A percentile compares a stretch with the other conserved stretches of the same genome.
These are phyloP conservation scores for Rhopalosiphum nymphaeae DNA, from an alignment of 2,888 invertebrate genomes.

Conservation along the genomic window DNA sequence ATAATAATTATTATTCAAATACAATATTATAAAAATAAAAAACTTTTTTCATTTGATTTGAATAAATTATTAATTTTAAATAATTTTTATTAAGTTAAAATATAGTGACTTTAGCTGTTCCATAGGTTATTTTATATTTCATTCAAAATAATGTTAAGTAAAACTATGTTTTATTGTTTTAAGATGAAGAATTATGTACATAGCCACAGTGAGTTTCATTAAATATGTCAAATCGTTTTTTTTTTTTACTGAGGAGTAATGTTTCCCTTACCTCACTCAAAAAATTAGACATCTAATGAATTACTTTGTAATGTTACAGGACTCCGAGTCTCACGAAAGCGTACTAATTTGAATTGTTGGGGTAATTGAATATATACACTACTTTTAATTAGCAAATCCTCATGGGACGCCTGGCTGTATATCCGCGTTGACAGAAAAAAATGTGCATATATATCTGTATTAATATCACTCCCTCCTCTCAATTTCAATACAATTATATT, in stretches of 20 bases:
- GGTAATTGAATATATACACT: background rate
- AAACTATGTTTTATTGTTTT: background rate
- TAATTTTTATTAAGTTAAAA: background rate
- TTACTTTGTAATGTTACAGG: conserved; percentile 14
- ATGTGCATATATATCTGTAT: background rate
- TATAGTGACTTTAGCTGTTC: background rate
- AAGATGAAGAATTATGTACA: background rate
- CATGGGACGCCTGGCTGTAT: background rate
- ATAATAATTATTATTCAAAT: background rate
- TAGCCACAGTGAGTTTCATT: background rate
- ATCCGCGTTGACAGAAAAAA: background rate
- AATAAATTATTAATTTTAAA: background rate
- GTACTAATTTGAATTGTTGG: background rate
- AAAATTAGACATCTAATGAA: background rate
- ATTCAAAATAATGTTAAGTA: background rate
- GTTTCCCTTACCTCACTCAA: background rate
- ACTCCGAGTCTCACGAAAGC: background rate
- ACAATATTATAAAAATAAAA: background rate
- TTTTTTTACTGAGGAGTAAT: background rate
- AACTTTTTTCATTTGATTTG: background rate
- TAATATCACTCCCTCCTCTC: background rate
- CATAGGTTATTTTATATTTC: background rate
- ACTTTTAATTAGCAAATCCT: conserved; percentile 6
- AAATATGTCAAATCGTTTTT: background rate
- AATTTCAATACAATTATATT: background rate